Base-by-base conservation (phyloP, 2,888 invertebrate species). In the Agriopis marginaria region DNA sequence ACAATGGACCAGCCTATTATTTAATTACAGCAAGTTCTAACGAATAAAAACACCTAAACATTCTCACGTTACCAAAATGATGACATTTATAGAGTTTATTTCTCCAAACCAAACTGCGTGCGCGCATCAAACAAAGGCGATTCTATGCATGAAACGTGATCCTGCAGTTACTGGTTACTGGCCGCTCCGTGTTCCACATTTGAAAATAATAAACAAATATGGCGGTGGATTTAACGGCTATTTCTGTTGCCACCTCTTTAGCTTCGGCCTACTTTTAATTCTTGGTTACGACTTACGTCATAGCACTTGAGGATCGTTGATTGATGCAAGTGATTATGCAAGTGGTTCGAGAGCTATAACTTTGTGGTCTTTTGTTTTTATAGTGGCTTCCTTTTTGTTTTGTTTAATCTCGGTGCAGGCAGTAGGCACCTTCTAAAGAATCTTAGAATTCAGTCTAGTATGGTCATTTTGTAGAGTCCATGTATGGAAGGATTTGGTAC, bases 121-220 rank as follows among this genome's bases (percentile, higher is more conserved):
- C 53, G 53, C 65, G 60, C 64, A 69, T 64, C 58, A 55, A 63
- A 70, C 70, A 70, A 70, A 70, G 63, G 45, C 56, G 54, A 55
- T 65, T 61, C 56, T 61, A 59, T 60, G 54, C 11, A 50, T 49
- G 70, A 62, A 70, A 70, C 51, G n/a, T 32, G 63, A 70, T 62
- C 47, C 61, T 66, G 62, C 63, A 58, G 66, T 63, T 53, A 66
- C 65, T 59, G 66, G 59, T 63, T 53, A 66, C 65, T 59, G 66
- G 59, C 66, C 63, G 63, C 66, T 59, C 45, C 65, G 70, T 69
- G 75, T 66, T 64, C 73, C 66, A 75, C 71, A 72, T 75, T 68
- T 72, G 65, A 73, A 73, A 73, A 69, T 71, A 71, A 75, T 74
- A 73, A 73, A 74, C 70, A 71, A 66, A 66, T 70, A 70, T 70